These are phyloP conservation scores for Drosophila guanche DNA, from an alignment of 1,140 invertebrate genomes.

Conservation along the genomic window DNA sequence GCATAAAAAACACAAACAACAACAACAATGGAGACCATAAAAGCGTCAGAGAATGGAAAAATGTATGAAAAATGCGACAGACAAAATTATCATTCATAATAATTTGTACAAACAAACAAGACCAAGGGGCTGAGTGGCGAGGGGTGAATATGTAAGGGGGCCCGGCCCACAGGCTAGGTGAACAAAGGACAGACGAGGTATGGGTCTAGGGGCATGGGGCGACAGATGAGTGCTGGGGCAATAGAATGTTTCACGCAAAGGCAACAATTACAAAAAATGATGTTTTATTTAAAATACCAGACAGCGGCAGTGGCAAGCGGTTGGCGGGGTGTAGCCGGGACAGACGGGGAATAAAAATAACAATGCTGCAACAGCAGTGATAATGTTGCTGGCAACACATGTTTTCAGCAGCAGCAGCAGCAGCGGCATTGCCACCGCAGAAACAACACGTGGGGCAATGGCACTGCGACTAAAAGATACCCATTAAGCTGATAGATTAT, in stretches of 20 bases:
- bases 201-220: background rate
- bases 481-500: no score
- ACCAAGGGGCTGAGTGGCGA: background rate
- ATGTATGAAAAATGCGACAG: slow-evolving; percentile 68
- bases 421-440: slow-evolving; percentile 28
- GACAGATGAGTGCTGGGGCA: slow-evolving; percentile 24
- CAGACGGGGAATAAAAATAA: slow-evolving; percentile 59
- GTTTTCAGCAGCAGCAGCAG: slow-evolving; percentile 56
- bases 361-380: slow-evolving; percentile 57
- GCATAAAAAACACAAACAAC: slow-evolving; percentile 23
- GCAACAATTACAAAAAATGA: slow-evolving; percentile 69
- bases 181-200: slow-evolving; percentile 18
- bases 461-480: no score
- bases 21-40: slow-evolving; percentile 49
- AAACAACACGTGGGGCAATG: slow-evolving; percentile 10
- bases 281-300: slow-evolving; percentile 73
- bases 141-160: background rate
- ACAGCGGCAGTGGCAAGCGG: slow-evolving; percentile 3
- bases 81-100: slow-evolving; percentile 76
- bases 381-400: slow-evolving; percentile 75
- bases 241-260: slow-evolving; percentile 45
- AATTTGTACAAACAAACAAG: slow-evolving; percentile 69
- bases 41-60: slow-evolving; percentile 47
- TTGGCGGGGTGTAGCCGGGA: background rate
- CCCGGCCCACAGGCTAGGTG: slow-evolving; percentile 23